These are phyloP conservation scores for Coranthus polyacanthus DNA, from an alignment of 2,797 vertebrate species.

Conservation along the genomic window DNA sequence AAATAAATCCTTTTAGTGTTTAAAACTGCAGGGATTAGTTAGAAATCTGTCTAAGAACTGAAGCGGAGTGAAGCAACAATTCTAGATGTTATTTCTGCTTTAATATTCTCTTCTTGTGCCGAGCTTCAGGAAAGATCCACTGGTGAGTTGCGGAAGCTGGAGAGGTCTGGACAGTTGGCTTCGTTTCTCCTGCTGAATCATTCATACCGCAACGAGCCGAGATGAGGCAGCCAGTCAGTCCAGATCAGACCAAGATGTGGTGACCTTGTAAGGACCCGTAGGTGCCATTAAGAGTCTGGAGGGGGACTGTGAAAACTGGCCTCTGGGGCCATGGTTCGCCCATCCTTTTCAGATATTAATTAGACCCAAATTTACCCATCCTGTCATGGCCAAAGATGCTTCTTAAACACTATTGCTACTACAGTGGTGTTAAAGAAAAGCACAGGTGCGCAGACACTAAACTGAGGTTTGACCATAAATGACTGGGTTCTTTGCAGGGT, in stretches of 20 bases:
- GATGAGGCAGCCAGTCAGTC: conserved; percentile 42
- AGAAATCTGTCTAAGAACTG: not conserved
- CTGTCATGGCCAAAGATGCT: too few species aligned
- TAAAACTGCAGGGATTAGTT: conserved; percentile 1
- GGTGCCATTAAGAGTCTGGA: conserved; percentile 23
- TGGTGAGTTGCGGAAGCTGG: conserved; percentile 4
- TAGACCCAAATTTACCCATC: not conserved
- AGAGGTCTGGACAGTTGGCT: conserved; percentile 30
- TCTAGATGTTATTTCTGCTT: not conserved
- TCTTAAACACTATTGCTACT: too few species aligned
- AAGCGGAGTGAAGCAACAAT: not conserved
- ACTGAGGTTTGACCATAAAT: too few species aligned
- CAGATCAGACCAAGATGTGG: conserved; percentile 24
- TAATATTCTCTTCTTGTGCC: not conserved
- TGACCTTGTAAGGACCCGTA: conserved; percentile 25
- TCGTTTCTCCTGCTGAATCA: conserved; percentile 55
- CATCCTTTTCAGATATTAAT: conserved; percentile 8
- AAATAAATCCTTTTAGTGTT: not conserved
- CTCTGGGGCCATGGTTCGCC: not conserved
- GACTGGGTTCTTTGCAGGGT: too few species aligned
- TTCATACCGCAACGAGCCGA: conserved; percentile 46
- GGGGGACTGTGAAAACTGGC: conserved; percentile 5
- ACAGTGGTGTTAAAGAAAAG: too few species aligned
- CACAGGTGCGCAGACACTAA: too few species aligned
- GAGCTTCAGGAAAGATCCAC: not conserved